Conservation (phyloP, 2,113 vertebrate species). For the Campylomormyrus numenius region DNA sequence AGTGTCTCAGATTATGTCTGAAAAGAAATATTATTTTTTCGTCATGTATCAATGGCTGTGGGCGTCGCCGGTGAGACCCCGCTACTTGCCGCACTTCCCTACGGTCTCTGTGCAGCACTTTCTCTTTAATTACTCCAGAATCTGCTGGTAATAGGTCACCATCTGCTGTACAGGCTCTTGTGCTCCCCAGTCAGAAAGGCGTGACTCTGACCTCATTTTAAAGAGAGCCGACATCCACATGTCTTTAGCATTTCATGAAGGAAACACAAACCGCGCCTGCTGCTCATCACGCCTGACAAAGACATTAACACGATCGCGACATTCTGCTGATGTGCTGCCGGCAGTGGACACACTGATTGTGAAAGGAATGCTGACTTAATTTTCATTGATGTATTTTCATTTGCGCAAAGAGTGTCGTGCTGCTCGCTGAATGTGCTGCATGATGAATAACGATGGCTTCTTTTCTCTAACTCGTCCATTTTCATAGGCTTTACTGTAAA, state of each 20-base stretch:
- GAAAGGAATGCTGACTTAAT: background rate
- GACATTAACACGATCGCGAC: background rate
- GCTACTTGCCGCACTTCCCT: background rate
- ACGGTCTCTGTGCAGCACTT: background rate
- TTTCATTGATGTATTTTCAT: background rate
- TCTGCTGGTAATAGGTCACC: conserved; percentile 3
- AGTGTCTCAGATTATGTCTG: background rate
- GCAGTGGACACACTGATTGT: background rate
- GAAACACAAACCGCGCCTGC: background rate
- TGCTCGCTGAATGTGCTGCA: background rate
- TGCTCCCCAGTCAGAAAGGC: background rate
- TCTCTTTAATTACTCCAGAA: background rate
- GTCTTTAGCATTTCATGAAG: background rate
- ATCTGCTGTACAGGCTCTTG: background rate
- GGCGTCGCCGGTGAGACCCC: background rate
- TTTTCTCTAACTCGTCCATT: background rate
- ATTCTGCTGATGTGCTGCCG: background rate
- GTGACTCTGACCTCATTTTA: background rate
- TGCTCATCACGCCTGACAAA: background rate
- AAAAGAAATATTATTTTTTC: background rate
- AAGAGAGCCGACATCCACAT: background rate
- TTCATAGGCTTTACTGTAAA: background rate
- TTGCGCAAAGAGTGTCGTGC: background rate
- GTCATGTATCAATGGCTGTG: background rate
- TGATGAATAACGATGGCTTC: background rate